Evolutionary conservation across 1,140 invertebrate genomes (phyloP), one percentile per base, ranked within the genome.

Genomic region (Neodiprion virginianus): DNA sequence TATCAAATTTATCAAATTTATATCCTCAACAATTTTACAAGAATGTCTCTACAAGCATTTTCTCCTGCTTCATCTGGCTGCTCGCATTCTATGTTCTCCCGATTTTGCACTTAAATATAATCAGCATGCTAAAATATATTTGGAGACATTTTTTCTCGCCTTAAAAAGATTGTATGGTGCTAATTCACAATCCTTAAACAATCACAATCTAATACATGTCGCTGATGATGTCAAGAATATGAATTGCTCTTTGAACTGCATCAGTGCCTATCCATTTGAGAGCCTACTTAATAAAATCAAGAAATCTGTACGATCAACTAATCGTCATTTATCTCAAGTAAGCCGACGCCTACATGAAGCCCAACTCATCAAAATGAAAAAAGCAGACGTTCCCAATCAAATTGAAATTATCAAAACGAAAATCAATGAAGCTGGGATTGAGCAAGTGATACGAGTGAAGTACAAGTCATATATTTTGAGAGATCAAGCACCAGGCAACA

Each of bases 1-100:
- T 21, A 21, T 21, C 17, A 21, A 21, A 21, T 21, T 21, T 21
- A 21, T 21, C 17, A 21, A 21, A 21, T 21, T 21, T 21, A 21
- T 21, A 21, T 21, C 17, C 1, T 21, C 17, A 71, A 71, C 65
- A 67, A 10, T 8, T 48, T 72, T 75, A 48, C 21, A 48, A 9
- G 61, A 75, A 17, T n/a, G 21, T 8, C 9, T 8, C 9, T 75
- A 67, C 53, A 68, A 75, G 67, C 74, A 75, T 49, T 75, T 75
- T 67, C 11, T 75, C 4, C 50, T 75, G 14, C 67, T 75, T 14
- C 74, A 75, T 48, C 23, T 66, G n/a, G 74, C 74, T 23, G 28
- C 8, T 12, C 7, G 74, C 5, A 72, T 75, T 5, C 67, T 75
- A 48, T 72, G 69, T 23, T 47, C 69, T 14, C 3, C 28, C 5